Evolutionary conservation across 2,888 invertebrate genomes (phyloP), one percentile per base, ranked within the genome.

Genomic region (Phalera bucephala): DNA sequence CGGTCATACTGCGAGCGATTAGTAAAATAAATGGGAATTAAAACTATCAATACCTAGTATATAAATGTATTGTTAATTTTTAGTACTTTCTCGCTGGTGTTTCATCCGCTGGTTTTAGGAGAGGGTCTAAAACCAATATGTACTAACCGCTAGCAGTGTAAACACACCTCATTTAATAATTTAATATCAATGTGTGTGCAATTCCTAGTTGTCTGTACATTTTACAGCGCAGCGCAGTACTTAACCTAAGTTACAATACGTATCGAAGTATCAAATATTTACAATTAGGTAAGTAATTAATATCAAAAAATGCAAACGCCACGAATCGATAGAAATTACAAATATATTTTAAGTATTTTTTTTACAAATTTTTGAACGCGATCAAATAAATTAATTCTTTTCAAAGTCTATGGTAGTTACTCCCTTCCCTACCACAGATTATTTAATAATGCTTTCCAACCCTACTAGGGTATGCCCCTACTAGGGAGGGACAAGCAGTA

Each of bases 141-240:
- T n/a, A n/a, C 21, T 21, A 10, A 8, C 30, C 37, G 27, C 33
- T 27, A 0, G 13, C 49, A 42, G 8, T 22, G 31, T 9, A 29
- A 34, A 20, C 39, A 8, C 19, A 34, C 22, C 27, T 8, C 27
- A 30, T 21, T n/a, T 36, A 31, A 17, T 17, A 17, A 17, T 17
- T 17, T 17, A 5, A 17, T 37, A 52, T 52, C 43, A 50, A 51
- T 48, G 52, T 47, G 33, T 44, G 47, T 40, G 48, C 55, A 60
- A 57, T 63, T 62, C 58, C 62, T 47, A 52, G 17, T 17, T 17
- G 5, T 17, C 17, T 17, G 29, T 39, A 23, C 37, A 41, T 46
- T 33, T 5, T 12, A 30, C 12, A 29, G 31, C 25, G 14, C 9
- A 7, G 27, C 28, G 27, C 3, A 23, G 19, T 28, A 12, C 29